Conservation (phyloP, 2,888 invertebrate genomes). For the Rhogogaster chlorosoma region DNA sequence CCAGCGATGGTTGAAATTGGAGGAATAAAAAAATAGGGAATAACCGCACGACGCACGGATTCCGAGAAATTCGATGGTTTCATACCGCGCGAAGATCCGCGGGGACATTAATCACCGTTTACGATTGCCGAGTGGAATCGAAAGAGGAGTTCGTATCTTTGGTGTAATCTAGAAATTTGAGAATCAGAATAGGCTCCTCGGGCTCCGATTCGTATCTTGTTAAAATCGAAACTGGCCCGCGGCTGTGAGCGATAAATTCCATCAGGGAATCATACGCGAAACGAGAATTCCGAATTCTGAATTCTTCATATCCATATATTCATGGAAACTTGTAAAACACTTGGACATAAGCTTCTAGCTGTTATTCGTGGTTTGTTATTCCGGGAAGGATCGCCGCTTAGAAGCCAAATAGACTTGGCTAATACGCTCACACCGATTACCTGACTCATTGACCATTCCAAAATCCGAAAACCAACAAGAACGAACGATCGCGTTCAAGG, state of each 20-base stretch:
- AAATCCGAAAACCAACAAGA: neutral
- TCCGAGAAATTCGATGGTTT: neutral
- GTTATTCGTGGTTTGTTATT: neutral
- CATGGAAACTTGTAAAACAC: neutral
- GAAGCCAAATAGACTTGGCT: neutral
- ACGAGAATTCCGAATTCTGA: neutral
- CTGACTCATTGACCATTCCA: neutral
- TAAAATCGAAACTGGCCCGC: too few relatives aligned
- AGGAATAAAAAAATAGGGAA: neutral
- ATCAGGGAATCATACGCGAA: neutral
- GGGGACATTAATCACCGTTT: neutral
- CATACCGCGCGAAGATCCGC: neutral
- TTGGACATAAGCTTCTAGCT: neutral
- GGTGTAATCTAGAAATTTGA: too few relatives aligned
- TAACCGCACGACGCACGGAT: neutral
- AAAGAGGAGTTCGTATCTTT: neutral
- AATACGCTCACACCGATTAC: neutral
- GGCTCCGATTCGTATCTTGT: neutral
- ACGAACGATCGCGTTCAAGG: neutral
- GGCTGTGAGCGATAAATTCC: neutral
- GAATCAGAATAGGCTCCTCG: neutral
- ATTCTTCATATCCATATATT: neutral
- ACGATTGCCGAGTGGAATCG: neutral
- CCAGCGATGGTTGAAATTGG: neutral
- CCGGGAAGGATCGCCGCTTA: constrained; percentile 17